A percentile compares a stretch with the other conserved stretches of the same genome.
Conservation (phyloP, 2,797 vertebrate genomes). For the Neomorphus geoffroyi region DNA sequence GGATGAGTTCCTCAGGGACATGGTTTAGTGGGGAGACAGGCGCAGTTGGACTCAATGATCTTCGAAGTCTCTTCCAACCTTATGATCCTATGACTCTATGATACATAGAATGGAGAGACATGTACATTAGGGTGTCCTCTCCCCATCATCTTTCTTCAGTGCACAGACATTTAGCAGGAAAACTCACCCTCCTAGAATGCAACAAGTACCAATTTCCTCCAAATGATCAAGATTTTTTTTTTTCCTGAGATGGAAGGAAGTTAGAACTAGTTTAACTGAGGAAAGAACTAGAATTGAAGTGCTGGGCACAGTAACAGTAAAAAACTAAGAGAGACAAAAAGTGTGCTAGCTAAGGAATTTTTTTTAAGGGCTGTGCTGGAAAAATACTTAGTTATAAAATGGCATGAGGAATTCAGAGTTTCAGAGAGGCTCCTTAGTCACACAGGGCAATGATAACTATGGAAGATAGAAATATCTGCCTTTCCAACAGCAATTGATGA, state of each 20-base stretch:
- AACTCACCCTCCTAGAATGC: not conserved
- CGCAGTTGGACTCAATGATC: no score
- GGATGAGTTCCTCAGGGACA: no score
- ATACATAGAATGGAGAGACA: not conserved
- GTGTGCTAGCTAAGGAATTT: not conserved
- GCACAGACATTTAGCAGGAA: not conserved
- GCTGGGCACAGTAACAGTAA: accelerated
- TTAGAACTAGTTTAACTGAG: not conserved
- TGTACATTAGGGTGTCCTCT: not conserved
- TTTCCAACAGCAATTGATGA: not conserved
- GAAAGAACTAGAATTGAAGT: not conserved
- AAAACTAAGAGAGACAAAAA: not conserved
- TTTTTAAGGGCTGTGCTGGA: not conserved
- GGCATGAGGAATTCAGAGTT: not conserved
- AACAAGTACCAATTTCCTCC: not conserved
- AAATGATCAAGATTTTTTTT: not conserved
- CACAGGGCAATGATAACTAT: not conserved
- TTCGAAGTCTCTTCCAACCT: no score
- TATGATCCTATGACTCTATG: no score
- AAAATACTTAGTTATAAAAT: not conserved
- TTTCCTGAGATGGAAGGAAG: not conserved
- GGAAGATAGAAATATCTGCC: not conserved
- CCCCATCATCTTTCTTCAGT: not conserved
- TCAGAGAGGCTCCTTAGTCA: not conserved
- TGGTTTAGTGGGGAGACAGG: no score